These are phyloP conservation scores for Protosalanx chinensis DNA, from an alignment of 2,797 vertebrate species.

Conservation along the genomic window DNA sequence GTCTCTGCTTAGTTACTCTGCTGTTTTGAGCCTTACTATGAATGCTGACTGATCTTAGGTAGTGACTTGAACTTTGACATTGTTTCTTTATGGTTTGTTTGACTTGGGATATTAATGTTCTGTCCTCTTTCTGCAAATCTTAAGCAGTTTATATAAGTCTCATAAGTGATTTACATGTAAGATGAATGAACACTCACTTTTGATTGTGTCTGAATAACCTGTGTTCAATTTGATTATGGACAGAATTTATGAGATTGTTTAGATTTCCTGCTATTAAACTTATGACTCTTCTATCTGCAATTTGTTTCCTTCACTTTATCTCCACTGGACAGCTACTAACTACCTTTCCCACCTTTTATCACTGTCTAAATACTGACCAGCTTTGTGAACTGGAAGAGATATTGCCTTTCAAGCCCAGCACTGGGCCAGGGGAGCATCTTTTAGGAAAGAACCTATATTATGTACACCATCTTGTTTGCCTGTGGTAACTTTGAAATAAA, in stretches of 20 bases:
- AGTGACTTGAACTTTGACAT: neutral
- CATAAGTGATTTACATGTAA: neutral
- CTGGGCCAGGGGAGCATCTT: neutral
- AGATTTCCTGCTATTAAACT: too few species aligned
- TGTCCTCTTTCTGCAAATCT: neutral
- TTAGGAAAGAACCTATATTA: neutral
- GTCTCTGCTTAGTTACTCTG: neutral
- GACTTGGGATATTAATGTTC: neutral
- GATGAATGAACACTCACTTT: neutral
- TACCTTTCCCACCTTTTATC: too few species aligned
- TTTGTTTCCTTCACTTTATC: too few species aligned
- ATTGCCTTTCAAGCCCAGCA: neutral
- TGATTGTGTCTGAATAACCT: neutral
- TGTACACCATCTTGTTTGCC: neutral
- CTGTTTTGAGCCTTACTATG: neutral
- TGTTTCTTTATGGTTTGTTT: neutral
- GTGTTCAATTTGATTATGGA: neutral
- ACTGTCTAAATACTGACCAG: neutral
- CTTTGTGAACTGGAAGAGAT: neutral
- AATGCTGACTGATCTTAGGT: neutral
- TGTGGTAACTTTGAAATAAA: slow-evolving; percentile 3
- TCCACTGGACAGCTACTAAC: too few species aligned
- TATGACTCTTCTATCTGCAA: too few species aligned
- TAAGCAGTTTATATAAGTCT: neutral
- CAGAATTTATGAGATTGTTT: neutral